phyloP scores from a whole-genome alignment of 2,797 vertebrate genomes.

The Calcarius lapponicus region DNA sequence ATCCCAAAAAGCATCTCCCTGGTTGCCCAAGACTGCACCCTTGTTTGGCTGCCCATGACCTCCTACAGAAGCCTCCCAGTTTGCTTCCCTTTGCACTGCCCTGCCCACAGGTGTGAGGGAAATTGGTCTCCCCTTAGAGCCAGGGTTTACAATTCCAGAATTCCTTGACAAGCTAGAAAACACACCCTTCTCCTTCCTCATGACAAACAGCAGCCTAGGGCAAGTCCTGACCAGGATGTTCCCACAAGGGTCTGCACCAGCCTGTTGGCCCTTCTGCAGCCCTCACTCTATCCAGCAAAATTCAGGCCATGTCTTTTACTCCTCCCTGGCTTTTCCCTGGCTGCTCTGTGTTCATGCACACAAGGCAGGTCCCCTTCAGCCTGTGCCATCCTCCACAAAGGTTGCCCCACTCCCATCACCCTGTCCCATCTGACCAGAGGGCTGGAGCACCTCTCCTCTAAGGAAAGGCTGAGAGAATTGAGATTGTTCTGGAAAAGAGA shows the following conservation, averaged over 20 bases:
- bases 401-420: not conserved
- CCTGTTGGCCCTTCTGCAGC: not conserved
- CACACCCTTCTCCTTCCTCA: not conserved
- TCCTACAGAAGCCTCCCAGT: not conserved
- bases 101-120: not conserved
- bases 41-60: not conserved
- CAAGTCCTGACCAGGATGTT: not conserved
- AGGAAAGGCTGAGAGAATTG: not conserved
- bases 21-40: not conserved
- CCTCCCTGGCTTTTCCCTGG: not conserved
- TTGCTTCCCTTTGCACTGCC: not conserved
- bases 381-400: not conserved
- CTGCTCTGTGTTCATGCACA: not conserved
- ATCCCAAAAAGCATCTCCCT: not conserved
- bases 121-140: not conserved
- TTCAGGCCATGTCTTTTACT: rapidly evolving
- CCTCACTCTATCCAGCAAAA: not conserved
- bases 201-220: not conserved
- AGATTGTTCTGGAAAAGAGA: not conserved
- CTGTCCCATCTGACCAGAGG: not conserved
- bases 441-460: not conserved
- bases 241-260: not conserved
- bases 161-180: not conserved
- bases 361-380: not conserved
- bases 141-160: not conserved